Base-by-base conservation (phyloP, 2,797 vertebrate species). In the Cottoperca gobio region DNA sequence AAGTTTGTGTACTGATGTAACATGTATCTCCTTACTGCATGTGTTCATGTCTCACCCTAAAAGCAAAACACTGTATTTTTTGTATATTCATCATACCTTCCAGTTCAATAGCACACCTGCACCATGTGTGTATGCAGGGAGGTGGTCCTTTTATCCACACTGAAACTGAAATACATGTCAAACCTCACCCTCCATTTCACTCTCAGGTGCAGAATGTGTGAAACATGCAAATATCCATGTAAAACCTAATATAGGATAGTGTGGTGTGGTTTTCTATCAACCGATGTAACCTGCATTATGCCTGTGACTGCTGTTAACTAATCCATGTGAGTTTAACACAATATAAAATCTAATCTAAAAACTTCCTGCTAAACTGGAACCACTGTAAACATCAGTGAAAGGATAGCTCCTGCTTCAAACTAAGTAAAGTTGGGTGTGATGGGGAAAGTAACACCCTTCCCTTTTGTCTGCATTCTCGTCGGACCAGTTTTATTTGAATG, bases 401-500 rank as follows among this genome's bases (percentile, higher is more conserved):
- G 3, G 7, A 9, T 5, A 7, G 21, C 49, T 49, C 5, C 53
- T 61, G 33, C 23, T 45, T 8, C 1, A 1, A 48, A 28, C 17
- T 37, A 74, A 28, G 24, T 42, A 0, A 50, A 31, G 5, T 0
- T n/a, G 42, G 53, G 17, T 66, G 65, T 49, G 52, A 24, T 7
- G 23, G 13, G 11, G 33, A 28, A 35, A 55, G 17, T 31, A 1
- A 58, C 21, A 26, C 1, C 19, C 23, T 28, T 6, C n/a, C 6
- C 42, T 23, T 5, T 55, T 65, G 17, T 66, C 39, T 59, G 35
- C 53, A 46, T 58, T 73, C 19, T 33, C 2, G 2, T 3, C 10
- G 6, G 6, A 42, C 12, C n/a, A 16, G 14, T 40, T 75, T 82
- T 19, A 48, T 48, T 74, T 37, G 49, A 10, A 35, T 17, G 16